Evolutionary conservation across 2,113 vertebrate genomes (phyloP), one percentile per base, ranked within the genome.

Genomic region (Cephalopterus ornatus): DNA sequence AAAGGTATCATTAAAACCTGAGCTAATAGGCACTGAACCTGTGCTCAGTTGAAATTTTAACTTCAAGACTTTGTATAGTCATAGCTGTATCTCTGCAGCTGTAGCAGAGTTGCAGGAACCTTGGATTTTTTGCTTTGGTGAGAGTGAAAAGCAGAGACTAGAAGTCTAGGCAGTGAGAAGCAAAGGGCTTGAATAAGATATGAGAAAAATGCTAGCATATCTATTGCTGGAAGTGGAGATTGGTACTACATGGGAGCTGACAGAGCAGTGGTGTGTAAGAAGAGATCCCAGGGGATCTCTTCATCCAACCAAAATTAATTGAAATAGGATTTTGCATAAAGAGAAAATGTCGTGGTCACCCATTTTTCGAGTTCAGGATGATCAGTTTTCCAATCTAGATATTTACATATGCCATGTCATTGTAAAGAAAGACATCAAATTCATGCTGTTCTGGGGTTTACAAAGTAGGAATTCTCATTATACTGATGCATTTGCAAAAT

Each of bases 1-100:
- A 90, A 94, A 90, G 58, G 35, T 82, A 39, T 85, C 61, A 91
- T 91, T 72, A 85, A 91, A 95, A 72, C 78, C 66, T 22, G 27
- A 89, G 39, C 23, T 94, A 81, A 85, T 61, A 82, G 78, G 44
- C 66, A 56, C 53, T 72, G 61, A 82, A 85, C 23, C 52, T 94
- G 56, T 35, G 68, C 50, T 80, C 49, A 58, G 62, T 17, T 89
- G 87, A 80, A 81, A 50, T 81, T 72, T 92, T 92, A 91, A 67
- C 89, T 96, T 96, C 67, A 84, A 73, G 80, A 81, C 59, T 80
- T 96, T 46, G 59, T 68, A 22, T 5, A 89, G 55, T 70, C 46
- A 66, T 41, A 77, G 32, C 13, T 73, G 15, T 52, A 79, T 53
- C 79, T 88, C 42, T 41, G 42, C n/a, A 87, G 33, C 32, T 78